Base-by-base conservation (phyloP, 2,888 invertebrate genomes). In the Rugalucina vietnamica region DNA sequence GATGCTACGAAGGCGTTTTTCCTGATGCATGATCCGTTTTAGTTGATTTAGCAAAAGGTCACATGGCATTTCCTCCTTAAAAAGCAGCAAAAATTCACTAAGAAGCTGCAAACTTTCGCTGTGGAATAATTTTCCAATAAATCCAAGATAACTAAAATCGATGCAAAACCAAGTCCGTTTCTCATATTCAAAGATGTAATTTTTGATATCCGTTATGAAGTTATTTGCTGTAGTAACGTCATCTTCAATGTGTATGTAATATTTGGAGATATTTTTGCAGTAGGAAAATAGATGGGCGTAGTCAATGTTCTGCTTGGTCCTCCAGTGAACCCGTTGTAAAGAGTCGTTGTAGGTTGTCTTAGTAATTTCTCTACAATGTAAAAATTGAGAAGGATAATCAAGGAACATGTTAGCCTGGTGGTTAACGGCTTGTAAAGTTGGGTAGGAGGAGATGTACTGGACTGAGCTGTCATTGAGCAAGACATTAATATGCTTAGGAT, bases 281-380 rank as follows among this genome's bases (percentile, higher is more conserved):
- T 93, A 94, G 65, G 90, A 88, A 74, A 94, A 93, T 27, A 94
- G 85, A 80, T 93, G 93, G 1, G 93, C 93, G 81, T 93, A 95
- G 88, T 95, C 95, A 27, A 94, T 76, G 24, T 94, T 94, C 90
- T 95, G 95, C 78, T 94, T 95, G 2, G 94, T 91, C 37, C 95
- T 81, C 95, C 95, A 94, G 57, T 91, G 74, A 0, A 95, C 94
- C 34, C 94, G 85, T 14, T 91, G 90, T 18, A 90, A 81, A 0
- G 93, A 88, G 81, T 95, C 94, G 72, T 94, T 93, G 86, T 90
- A 95, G 18, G 79, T 95, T 37, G 93, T 82, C 36, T 79, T 81
- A 14, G 80, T 81, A 5, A 82, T 78, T 10, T 37, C 43, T 29
- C 84, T 86, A 79, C 24, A 84, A 82, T 2, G 50, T 24, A 73